Conservation (phyloP, 2,888 invertebrate genomes). For the Drosophila neotestacea region DNA sequence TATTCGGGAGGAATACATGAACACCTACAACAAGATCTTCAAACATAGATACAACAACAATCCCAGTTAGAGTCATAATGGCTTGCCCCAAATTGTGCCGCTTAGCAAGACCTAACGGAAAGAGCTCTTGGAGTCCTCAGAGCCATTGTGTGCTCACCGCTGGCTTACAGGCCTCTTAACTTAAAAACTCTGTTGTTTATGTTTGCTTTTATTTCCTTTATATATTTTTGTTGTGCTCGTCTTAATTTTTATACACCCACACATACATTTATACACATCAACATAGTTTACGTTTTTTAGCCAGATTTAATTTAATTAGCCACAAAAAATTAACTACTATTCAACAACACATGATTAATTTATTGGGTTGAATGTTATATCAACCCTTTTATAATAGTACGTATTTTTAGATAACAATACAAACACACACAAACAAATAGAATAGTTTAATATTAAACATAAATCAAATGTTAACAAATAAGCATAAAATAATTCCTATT, state of each 20-base stretch:
- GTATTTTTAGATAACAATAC: conserved; percentile 23
- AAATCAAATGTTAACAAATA: conserved; percentile 65
- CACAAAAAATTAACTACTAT: conserved; percentile 17
- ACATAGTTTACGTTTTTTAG: conserved; percentile 21
- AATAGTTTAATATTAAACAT: conserved; percentile 51
- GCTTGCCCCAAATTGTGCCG: no score
- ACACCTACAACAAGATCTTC: no score
- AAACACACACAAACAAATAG: conserved; percentile 39
- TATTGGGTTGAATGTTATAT: conserved; percentile 29
- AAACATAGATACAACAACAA: no score
- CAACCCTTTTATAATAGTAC: conserved; percentile 25
- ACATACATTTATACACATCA: conserved; percentile 1
- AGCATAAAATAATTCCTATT: conserved; percentile 48
- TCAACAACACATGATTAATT: conserved; percentile 35
- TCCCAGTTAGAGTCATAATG: no score
- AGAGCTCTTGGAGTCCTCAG: no score
- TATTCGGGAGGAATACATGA: no score
- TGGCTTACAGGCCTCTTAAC: conserved; percentile 33
- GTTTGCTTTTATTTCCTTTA: conserved; percentile 5
- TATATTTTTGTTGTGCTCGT: conserved; percentile 21
- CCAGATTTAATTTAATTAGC: conserved; percentile 19
- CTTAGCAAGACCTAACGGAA: no score
- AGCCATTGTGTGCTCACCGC: no score
- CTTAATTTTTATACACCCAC: conserved; percentile 33
- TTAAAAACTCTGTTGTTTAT: conserved; percentile 27